phyloP scores from a whole-genome alignment of 2,113 vertebrate species.

The Peromyscus polionotus region DNA sequence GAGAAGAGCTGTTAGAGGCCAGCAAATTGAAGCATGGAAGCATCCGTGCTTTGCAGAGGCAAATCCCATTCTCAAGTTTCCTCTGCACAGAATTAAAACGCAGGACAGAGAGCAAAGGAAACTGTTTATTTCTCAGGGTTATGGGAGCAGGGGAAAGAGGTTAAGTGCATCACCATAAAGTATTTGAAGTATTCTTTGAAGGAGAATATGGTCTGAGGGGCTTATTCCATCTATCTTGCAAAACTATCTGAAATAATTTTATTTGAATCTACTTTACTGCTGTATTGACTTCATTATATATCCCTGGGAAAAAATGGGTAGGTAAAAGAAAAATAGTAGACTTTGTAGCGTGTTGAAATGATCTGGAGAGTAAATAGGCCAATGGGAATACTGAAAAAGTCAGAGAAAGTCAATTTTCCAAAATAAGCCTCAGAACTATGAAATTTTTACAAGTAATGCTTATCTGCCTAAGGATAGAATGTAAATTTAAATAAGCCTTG shows the following conservation, averaged over 20 bases:
- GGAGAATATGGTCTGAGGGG: neutral
- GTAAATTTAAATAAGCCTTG: conserved; percentile 47
- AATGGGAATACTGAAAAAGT: conserved; percentile 5
- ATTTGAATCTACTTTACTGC: conserved; percentile 36
- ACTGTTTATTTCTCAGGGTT: neutral
- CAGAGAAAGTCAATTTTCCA: conserved; percentile 7
- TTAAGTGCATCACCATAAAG: neutral
- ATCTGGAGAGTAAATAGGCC: neutral
- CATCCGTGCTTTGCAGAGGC: neutral
- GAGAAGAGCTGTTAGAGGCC: neutral
- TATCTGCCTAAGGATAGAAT: conserved; percentile 8
- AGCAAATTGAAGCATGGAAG: neutral
- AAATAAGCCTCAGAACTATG: conserved; percentile 17
- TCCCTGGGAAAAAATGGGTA: conserved; percentile 22
- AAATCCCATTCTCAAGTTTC: neutral
- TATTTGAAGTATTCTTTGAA: neutral
- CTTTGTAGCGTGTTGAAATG: neutral
- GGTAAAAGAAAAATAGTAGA: neutral
- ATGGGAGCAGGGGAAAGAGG: neutral
- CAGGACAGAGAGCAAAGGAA: neutral
- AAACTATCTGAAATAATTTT: conserved; percentile 45
- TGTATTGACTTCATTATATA: conserved; percentile 24
- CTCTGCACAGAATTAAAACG: conserved; percentile 10
- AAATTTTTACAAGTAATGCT: conserved; percentile 52
- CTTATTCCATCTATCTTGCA: conserved; percentile 9